These are phyloP conservation scores for Diarsia dahlii DNA, from an alignment of 2,888 invertebrate species.

Conservation along the genomic window DNA sequence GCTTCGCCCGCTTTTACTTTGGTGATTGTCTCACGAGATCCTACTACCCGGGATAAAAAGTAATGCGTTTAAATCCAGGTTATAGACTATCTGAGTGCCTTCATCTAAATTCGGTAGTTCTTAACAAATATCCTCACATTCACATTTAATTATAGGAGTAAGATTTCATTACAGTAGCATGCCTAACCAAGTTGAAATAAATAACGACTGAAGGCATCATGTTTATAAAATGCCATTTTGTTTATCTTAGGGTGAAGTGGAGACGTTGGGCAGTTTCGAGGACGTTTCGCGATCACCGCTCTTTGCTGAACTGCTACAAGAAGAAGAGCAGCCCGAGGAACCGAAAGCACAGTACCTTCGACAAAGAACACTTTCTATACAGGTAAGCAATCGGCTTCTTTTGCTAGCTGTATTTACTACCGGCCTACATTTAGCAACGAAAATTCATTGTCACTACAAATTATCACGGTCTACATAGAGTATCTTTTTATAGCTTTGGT, in stretches of 20 bases:
- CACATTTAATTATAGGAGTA: background rate
- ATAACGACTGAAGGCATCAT: background rate
- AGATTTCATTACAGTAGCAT: background rate
- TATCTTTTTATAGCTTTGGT: background rate
- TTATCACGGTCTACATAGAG: background rate
- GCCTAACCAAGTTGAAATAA: background rate
- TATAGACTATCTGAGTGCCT: background rate
- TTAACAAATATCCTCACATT: background rate
- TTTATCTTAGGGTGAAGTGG: constrained; percentile 90
- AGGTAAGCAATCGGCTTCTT: constrained; percentile 71
- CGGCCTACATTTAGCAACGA: background rate
- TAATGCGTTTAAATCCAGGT: background rate
- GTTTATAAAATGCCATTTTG: constrained; percentile 6
- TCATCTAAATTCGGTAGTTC: background rate
- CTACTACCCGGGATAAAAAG: background rate
- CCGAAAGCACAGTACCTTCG: constrained; percentile 67
- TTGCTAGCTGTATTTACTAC: background rate
- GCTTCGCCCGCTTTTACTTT: background rate
- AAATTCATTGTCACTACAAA: background rate
- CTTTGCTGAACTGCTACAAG: constrained; percentile 86
- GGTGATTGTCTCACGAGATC: background rate
- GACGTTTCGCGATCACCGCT: constrained; percentile 90
- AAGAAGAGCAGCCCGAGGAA: constrained; percentile 80
- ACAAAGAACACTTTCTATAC: constrained; percentile 84
- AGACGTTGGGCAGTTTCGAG: constrained; percentile 90